Evolutionary conservation across 2,113 vertebrate species (phyloP).

Genomic region (Nipponia nippon): DNA sequence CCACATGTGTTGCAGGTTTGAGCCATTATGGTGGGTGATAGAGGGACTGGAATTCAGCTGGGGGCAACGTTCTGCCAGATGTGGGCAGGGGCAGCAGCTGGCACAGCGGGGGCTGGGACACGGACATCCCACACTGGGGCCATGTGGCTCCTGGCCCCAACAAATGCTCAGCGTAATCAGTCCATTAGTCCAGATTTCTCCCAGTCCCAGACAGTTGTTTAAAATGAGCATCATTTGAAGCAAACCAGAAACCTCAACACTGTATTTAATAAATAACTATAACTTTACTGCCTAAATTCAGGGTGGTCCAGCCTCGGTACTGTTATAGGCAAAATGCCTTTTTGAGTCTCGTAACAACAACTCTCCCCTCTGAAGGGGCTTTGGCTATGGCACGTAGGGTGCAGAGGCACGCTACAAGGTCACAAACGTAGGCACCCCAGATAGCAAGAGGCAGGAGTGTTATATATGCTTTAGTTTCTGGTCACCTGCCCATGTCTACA

Average conservation of each 20-base stretch:
- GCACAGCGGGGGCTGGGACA: not conserved
- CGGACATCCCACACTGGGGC: not conserved
- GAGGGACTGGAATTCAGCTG: not conserved
- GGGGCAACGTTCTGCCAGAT: not conserved
- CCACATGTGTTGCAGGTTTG: accelerated
- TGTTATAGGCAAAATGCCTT: not conserved
- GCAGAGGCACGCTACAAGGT: accelerated
- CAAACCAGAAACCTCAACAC: constrained; percentile 28
- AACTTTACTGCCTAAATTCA: not conserved
- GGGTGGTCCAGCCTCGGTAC: not conserved
- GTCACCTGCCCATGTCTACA: not conserved
- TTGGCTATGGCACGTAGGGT: not conserved
- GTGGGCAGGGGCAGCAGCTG: not conserved
- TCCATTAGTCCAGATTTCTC: constrained; percentile 14
- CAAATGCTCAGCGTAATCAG: not conserved
- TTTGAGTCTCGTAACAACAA: not conserved
- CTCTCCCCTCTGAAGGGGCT: not conserved
- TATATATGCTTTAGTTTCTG: not conserved
- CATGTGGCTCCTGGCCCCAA: not conserved
- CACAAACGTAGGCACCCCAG: not conserved
- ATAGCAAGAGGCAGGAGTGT: not conserved
- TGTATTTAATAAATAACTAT: constrained; percentile 1
- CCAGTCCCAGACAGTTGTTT: constrained; percentile 22
- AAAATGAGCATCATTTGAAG: constrained; percentile 29
- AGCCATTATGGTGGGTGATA: accelerated